Base-by-base conservation (phyloP, 1,140 invertebrate genomes). In the Eriocheir sinensis region DNA sequence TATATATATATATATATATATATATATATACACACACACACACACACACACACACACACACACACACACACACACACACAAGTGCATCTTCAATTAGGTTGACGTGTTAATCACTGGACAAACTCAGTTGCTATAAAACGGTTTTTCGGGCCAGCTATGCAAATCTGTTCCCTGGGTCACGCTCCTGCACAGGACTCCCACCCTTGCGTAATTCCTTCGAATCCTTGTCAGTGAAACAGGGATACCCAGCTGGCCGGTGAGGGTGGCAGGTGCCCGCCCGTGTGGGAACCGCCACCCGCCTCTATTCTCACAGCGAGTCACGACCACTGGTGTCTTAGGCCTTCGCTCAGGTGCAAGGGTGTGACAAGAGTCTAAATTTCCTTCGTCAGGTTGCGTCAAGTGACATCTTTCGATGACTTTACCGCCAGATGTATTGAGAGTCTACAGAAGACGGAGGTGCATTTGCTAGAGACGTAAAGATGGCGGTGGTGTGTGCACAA, bases 271-370 rank as follows among this genome's bases (percentile, higher is more conserved):
- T 92, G 91, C 91, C 91, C 38, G 79, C 91, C 27, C 41, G 85
- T 92, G 91, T 92, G 91, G 91, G 91, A 92, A 92, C 91, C 30
- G 79, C 91, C 80, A 83, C 91, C 79, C 79, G 91, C 91, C 80
- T 81, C 53, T 79, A 60, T 92, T 92, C 91, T 92, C 91, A 92
- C 91, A 92, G 17, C 79, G 12, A 83, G 91, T 83, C 91, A 92
- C 91, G 30, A 83, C 72, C 91, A 32, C 91, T n/a, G 21, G 3
- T 81, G 3, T 36, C 91, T 4, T 48, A 81, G 38, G 72, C n/a
- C 91, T 92, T 92, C 91, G 91, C 41, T 92, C 91, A 92, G 60
- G 60, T 72, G 60, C 60, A 12, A 21, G 60, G 60, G n/a, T n/a
- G n/a, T 72, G n/a, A n/a, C 21, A 72, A n/a, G 12, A 72, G 60